Conservation (phyloP, 2,797 vertebrate species). For the Argya squamiceps region DNA sequence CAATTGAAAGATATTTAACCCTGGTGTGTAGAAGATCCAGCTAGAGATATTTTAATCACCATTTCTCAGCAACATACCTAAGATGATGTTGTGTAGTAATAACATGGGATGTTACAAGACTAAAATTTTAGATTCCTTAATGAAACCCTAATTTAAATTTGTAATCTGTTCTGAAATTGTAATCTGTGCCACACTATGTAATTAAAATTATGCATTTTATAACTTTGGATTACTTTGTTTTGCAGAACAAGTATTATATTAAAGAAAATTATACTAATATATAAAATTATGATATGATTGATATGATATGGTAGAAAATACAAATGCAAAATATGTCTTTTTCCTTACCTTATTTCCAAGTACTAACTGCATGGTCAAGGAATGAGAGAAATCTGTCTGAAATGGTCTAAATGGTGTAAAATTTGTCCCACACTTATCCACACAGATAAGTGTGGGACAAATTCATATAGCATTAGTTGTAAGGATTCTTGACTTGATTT, state of each 20-base stretch:
- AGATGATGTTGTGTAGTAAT: not conserved
- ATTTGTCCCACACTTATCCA: too few species aligned
- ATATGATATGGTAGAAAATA: not conserved
- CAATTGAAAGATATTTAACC: not conserved
- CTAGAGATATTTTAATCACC: not conserved
- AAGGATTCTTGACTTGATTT: not conserved
- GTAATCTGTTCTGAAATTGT: not conserved
- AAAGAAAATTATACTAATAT: not conserved
- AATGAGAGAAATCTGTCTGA: not conserved
- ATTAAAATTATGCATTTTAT: not conserved
- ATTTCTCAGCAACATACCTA: not conserved
- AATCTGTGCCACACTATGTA: not conserved
- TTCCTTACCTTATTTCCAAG: not conserved
- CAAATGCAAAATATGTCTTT: not conserved
- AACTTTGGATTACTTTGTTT: not conserved
- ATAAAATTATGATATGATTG: too few species aligned
- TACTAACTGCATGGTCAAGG: not conserved
- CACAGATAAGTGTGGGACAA: not conserved
- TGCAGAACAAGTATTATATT: not conserved
- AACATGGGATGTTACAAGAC: not conserved
- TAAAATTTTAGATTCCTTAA: not conserved
- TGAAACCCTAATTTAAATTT: not conserved
- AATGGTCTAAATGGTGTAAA: too few species aligned
- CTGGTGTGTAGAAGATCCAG: not conserved
- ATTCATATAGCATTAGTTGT: not conserved